Evolutionary conservation across 2,113 vertebrate genomes (phyloP), one percentile per base, ranked within the genome.

Genomic region (Casuarius casuarius): DNA sequence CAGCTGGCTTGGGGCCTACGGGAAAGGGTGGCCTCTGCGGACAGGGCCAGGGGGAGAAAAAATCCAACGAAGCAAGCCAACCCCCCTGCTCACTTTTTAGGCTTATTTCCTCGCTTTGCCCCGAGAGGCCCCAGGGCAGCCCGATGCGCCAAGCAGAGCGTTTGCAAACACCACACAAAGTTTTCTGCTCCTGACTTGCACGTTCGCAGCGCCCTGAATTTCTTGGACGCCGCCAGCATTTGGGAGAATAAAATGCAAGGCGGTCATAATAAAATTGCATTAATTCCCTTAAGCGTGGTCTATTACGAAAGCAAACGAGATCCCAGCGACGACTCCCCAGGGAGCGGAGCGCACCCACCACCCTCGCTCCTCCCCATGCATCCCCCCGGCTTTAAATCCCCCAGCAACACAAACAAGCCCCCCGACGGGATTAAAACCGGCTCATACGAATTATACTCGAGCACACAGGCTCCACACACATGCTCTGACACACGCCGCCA

Each of bases 231-330:
- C 29, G 7, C 15, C 68, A 62, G 61, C 70, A 38, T 74, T 29
- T 3, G 14, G 33, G 17, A 48, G 31, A 62, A 26, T 4, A 51
- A 66, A 28, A 44, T 31, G 65, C 1, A 2, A 14, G 23, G 40
- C 71, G 78, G 42, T 9, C 23, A 28, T 3, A 17, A 44, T 62
- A 40, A 80, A 90, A 68, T 7, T 3, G 17, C 29, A 56, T 0
- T 5, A 3, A 14, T 66, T 87, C 59, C n/a, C 70, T 80, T 58
- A 21, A 81, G 68, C 26, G 12, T 0, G 0, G 62, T 88, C 54
- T 2, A 1, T 0, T 11, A 29, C 0, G 6, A 12, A 40, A 49
- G n/a, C 6, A 66, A 1, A 14, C 3, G 8, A 0, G 33, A 12
- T 84, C 49, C 28, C 7, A 5, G 65, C 1, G 0, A 44, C 61